These are phyloP conservation scores for Epinephelus cyanopodus DNA, from an alignment of 2,113 vertebrate species.

Conservation along the genomic window DNA sequence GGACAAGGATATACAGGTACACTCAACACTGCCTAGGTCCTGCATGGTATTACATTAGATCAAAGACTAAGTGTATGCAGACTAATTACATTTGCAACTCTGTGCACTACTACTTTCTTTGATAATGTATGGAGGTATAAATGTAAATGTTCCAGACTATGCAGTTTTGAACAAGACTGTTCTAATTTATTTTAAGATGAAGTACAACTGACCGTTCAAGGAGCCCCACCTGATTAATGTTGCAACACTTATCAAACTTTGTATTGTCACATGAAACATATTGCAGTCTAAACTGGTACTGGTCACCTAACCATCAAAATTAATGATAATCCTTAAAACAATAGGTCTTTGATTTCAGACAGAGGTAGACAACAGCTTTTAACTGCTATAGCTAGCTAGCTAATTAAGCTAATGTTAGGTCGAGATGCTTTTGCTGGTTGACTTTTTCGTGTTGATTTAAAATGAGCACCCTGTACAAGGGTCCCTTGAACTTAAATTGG, in stretches of 20 bases:
- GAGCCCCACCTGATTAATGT: neutral
- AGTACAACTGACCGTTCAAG: neutral
- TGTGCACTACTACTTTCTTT: slow-evolving; percentile 54
- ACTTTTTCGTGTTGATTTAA: neutral
- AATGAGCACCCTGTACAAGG: neutral
- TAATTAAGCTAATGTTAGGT: neutral
- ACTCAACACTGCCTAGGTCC: slow-evolving; percentile 45
- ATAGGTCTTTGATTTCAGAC: neutral
- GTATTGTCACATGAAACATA: neutral
- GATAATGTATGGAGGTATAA: slow-evolving; percentile 71
- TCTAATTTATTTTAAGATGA: neutral
- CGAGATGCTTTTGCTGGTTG: too few relatives aligned
- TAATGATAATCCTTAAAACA: neutral
- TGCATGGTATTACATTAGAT: slow-evolving; percentile 65
- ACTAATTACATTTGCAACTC: slow-evolving; percentile 64
- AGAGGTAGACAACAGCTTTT: neutral
- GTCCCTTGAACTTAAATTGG: neutral
- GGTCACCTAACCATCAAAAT: neutral
- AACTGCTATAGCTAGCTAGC: neutral
- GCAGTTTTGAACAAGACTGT: neutral
- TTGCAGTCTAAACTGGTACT: neutral
- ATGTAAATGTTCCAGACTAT: slow-evolving; percentile 21
- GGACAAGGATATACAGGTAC: slow-evolving; percentile 98
- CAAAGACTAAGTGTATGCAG: slow-evolving; percentile 66
- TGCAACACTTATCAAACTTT: neutral